phyloP scores from a whole-genome alignment of 2,888 invertebrate genomes.

The Poecilobothrus nobilitatus region DNA sequence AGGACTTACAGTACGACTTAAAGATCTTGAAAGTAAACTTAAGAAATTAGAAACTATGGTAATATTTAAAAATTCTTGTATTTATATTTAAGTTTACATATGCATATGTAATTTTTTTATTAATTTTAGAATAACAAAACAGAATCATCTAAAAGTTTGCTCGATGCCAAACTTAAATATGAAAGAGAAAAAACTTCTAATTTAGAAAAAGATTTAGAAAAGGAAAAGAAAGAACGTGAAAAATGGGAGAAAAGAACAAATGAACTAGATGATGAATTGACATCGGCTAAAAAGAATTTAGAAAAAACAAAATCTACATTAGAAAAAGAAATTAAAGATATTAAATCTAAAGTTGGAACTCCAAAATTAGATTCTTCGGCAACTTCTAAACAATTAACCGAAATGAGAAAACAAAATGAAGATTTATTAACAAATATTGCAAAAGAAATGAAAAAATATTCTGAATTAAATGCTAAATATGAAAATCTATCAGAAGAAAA shows the following conservation, averaged over 20 bases:
- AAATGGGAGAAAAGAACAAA: constrained; percentile 57
- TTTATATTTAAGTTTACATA: background rate
- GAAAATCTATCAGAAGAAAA: constrained; percentile 78
- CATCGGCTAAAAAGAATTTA: constrained; percentile 52
- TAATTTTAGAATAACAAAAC: constrained; percentile 43
- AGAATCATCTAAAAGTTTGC: constrained; percentile 43
- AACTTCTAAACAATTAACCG: constrained; percentile 61
- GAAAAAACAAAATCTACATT: constrained; percentile 59
- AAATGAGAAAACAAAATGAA: constrained; percentile 43
- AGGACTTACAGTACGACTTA: constrained; percentile 49
- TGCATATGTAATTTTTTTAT: background rate
- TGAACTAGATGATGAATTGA: constrained; percentile 52
- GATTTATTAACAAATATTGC: constrained; percentile 60
- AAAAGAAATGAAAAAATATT: constrained; percentile 63
- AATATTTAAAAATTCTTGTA: constrained; percentile 18
- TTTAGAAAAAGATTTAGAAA: constrained; percentile 57
- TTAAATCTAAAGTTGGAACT: constrained; percentile 55
- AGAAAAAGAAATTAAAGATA: constrained; percentile 66
- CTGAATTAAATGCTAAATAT: constrained; percentile 72
- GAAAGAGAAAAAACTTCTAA: constrained; percentile 44
- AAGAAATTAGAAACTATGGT: constrained; percentile 46
- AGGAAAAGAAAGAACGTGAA: constrained; percentile 53
- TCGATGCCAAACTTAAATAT: constrained; percentile 46
- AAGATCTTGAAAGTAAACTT: constrained; percentile 46
- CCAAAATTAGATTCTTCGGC: constrained; percentile 51